Evolutionary conservation across 2,888 invertebrate species (phyloP), one percentile per base, ranked within the genome.

Genomic region (Choristoneura rosaceana): DNA sequence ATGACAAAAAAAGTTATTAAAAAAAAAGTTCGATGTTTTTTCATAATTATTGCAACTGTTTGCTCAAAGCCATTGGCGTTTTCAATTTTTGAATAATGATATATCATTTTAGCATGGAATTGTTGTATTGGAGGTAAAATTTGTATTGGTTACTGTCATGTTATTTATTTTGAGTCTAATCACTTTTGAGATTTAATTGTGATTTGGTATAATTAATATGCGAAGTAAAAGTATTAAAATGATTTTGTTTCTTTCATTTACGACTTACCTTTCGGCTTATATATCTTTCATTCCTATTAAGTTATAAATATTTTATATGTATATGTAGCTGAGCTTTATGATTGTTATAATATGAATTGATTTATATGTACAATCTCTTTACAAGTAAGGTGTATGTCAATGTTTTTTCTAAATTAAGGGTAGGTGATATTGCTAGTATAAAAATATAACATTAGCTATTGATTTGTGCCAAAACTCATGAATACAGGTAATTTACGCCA

Each of bases 401-500:
- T 73, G 73, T 73, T 71, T 62, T 25, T 71, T 73, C 65, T 61
- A 52, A 64, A 60, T 9, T 9, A 69, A 73, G 50, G 50, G 68
- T 73, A 69, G 64, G 68, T 34, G 63, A 68, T 73, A 73, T 73
- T 62, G 59, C 63, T 73, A 80, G 81, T 81, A 80, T 80, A 77
- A 77, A 76, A 76, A 73, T 77, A 77, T 79, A 82, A 78, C 78
- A 81, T 79, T 87, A 86, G 84, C 71, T 88, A 88, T 87, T 73
- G 76, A 82, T 85, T 78, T 80, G 83, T 92, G 92, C 92, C 92
- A 92, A 93, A 91, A 81, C 81, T 80, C 85, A 87, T 88, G 81
- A 85, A 81, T 91, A 92, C 92, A 92, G 91, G 91, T 86, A 83
- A 81, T 73, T 77, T 76, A 81, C 82, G 89, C 90, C 89, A 92